phyloP scores from a whole-genome alignment of 2,888 invertebrate species.

The Liodrosophila aerea region DNA sequence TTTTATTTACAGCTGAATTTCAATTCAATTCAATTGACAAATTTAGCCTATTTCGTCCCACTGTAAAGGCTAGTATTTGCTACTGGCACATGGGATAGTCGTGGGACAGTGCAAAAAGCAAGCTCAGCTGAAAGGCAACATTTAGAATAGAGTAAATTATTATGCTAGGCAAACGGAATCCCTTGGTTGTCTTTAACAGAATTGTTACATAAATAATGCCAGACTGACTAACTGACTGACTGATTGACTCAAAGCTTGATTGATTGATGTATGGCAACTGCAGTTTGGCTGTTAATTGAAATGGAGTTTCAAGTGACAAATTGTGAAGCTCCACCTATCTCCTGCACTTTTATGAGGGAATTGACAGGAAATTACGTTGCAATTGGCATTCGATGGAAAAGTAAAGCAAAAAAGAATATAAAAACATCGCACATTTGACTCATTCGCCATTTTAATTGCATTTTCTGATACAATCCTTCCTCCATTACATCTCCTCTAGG shows the following conservation, averaged over 20 bases:
- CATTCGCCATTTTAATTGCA: conserved; percentile 55
- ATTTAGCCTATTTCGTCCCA: not conserved
- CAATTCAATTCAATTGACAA: too few species aligned
- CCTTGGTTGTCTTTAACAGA: not conserved
- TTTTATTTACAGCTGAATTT: not conserved
- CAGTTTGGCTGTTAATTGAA: conserved; percentile 48
- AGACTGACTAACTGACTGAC: conserved; percentile 29
- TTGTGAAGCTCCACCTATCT: not conserved
- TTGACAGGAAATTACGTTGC: conserved; percentile 63
- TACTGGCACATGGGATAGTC: conserved; percentile 8
- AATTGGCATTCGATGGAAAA: conserved; percentile 61
- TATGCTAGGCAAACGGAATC: not conserved
- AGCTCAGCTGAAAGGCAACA: conserved; percentile 3
- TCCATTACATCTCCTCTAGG: not conserved
- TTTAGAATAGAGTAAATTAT: not conserved
- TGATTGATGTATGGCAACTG: conserved; percentile 27
- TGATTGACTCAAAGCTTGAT: conserved; percentile 52
- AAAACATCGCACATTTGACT: conserved; percentile 34
- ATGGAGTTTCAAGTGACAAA: not conserved
- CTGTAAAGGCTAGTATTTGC: not conserved
- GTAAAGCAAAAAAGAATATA: conserved; percentile 31
- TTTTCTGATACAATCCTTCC: conserved; percentile 30
- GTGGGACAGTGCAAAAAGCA: conserved; percentile 9
- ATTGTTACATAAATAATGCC: conserved; percentile 8
- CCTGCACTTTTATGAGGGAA: conserved; percentile 32